A percentile compares a stretch with the other conserved stretches of the same genome.
phyloP scores from a whole-genome alignment of 1,140 invertebrate genomes.

The Frieseomelitta varia region DNA sequence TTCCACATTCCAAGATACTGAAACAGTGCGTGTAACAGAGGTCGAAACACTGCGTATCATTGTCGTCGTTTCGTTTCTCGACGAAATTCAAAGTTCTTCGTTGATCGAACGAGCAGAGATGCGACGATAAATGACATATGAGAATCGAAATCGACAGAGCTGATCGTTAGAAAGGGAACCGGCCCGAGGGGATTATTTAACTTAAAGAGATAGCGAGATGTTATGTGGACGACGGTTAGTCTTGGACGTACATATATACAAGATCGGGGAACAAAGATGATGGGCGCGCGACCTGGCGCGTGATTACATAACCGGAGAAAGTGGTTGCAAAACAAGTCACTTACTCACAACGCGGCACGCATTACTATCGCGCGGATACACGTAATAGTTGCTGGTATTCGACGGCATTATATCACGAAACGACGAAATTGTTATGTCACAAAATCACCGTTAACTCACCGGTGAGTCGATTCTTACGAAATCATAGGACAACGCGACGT shows the following conservation, averaged over 20 bases:
- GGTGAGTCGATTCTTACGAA: not conserved
- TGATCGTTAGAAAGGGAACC: not conserved
- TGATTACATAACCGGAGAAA: conserved; percentile 78
- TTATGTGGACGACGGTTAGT: conserved; percentile 28
- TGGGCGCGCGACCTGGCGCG: conserved; percentile 73
- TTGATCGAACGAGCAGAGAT: too few relatives aligned
- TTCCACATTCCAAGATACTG: too few relatives aligned
- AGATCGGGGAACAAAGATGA: conserved; percentile 73
- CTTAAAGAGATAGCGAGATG: not conserved
- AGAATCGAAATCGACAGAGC: too few relatives aligned
- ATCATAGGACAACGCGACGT: not conserved
- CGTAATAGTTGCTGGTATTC: conserved; percentile 3
- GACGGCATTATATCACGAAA: conserved; percentile 44
- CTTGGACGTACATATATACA: conserved; percentile 2
- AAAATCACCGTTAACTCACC: conserved; percentile 14
- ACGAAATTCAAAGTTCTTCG: not conserved
- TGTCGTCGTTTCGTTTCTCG: not conserved
- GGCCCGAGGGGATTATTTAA: not conserved
- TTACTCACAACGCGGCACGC: conserved; percentile 5
- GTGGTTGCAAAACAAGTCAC: conserved; percentile 73
- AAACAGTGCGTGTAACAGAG: too few relatives aligned
- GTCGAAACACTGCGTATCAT: too few relatives aligned
- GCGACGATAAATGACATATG: not conserved
- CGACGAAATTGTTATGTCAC: conserved; percentile 59
- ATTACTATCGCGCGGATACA: conserved; percentile 24